These are phyloP conservation scores for Typhlichthys subterraneus DNA, from an alignment of 2,797 vertebrate genomes.

Conservation along the genomic window DNA sequence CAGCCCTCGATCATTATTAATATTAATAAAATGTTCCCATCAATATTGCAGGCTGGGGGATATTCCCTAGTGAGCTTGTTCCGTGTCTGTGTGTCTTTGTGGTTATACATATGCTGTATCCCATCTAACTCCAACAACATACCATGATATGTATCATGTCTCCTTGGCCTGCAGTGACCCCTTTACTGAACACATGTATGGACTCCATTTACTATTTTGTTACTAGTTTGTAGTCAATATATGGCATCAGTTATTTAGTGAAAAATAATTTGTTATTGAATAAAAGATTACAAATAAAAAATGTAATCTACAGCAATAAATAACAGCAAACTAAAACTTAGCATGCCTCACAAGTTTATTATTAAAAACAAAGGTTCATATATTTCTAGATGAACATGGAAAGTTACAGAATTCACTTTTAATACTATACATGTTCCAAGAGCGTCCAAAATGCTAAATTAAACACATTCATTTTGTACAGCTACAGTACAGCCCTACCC, in stretches of 20 bases:
- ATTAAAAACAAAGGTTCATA: no score
- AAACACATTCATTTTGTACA: constrained; percentile 23
- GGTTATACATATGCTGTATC: constrained; percentile 24
- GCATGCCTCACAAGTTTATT: no score
- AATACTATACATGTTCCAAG: background rate
- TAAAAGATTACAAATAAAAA: no score
- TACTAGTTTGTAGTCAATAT: no score
- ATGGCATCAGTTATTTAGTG: no score
- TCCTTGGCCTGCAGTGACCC: background rate
- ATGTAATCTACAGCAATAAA: no score
- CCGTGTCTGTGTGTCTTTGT: constrained; percentile 22
- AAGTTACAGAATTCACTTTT: background rate
- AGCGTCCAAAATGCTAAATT: constrained; percentile 22
- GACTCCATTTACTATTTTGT: background rate
- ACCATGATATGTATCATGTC: background rate
- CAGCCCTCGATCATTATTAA: constrained; percentile 66
- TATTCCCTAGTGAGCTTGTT: constrained; percentile 29
- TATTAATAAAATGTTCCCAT: constrained; percentile 57
- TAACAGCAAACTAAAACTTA: no score
- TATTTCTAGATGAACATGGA: no score
- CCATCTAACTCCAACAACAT: constrained; percentile 27
- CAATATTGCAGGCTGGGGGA: constrained; percentile 34
- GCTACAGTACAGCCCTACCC: constrained; percentile 34
- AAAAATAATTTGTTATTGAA: no score
- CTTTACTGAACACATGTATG: background rate